Conservation (phyloP, 2,888 invertebrate species). For the Drosophila niveifrons region DNA sequence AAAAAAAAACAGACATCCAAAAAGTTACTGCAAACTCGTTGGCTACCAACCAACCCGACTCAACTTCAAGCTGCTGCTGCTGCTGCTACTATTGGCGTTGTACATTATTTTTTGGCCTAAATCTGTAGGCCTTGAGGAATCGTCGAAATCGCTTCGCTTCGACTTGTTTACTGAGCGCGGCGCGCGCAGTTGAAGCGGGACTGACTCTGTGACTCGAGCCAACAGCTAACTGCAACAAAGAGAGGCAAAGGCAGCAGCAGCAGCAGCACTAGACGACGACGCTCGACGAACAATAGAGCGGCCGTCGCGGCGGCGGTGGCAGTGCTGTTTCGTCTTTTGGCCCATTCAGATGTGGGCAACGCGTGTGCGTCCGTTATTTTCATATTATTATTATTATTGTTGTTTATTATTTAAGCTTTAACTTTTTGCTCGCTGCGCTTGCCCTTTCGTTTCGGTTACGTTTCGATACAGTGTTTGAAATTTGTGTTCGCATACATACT, state of each 20-base stretch:
- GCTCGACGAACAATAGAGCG: constrained; percentile 51
- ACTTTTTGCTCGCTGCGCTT: constrained; percentile 72
- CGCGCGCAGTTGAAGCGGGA: constrained; percentile 69
- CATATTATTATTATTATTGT: constrained; percentile 59
- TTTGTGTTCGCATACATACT: constrained; percentile 26
- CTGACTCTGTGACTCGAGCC: constrained; percentile 28
- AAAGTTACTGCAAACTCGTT: constrained; percentile 64
- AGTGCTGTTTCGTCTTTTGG: constrained; percentile 78
- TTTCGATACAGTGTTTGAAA: constrained; percentile 52
- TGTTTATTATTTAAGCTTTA: constrained; percentile 75
- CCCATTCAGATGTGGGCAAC: constrained; percentile 79
- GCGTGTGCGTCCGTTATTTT: constrained; percentile 76
- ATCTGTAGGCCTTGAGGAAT: constrained; percentile 80
- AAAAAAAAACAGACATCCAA: constrained; percentile 54
- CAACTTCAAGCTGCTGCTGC: constrained; percentile 2
- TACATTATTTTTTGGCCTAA: constrained; percentile 74
- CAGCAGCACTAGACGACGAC: constrained; percentile 3
- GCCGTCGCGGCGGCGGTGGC: constrained; percentile 60
- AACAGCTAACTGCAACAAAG: constrained; percentile 57
- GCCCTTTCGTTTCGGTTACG: constrained; percentile 66
- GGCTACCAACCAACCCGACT: constrained; percentile 40
- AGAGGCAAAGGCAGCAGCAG: constrained; percentile 41
- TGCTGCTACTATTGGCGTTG: constrained; percentile 49
- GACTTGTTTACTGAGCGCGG: constrained; percentile 80
- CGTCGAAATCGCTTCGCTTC: constrained; percentile 81